Base-by-base conservation (phyloP, 2,797 vertebrate species). In the Dendrocincla fuliginosa region DNA sequence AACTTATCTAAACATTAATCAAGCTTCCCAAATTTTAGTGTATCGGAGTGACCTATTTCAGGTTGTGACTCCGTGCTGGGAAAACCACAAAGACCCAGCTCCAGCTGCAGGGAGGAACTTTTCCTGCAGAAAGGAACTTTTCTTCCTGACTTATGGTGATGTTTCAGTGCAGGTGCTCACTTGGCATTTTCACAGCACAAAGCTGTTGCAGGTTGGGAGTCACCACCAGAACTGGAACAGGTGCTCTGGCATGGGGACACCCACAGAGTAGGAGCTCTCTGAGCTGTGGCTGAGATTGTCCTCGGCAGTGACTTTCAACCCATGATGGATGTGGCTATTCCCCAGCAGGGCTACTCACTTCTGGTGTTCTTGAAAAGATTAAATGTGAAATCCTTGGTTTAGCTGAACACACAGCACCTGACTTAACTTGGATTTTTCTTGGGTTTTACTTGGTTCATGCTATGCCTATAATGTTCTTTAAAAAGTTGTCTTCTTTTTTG, bases 161-260 rank as follows among this genome's bases (percentile, higher is more conserved):
- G 13, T 44, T 85, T 76, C 1, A 1, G 63, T 56, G 59, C 39
- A n/a, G 61, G 24, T 78, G 37, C 49, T 89, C 65, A 50, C 35
- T 33, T 61, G 52, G 46, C 14, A 27, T 17, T 50, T 89, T 65
- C 64, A 49, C 6, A 3, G n/a, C 44, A 52, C 37, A n/a, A 41
- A 71, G 39, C 7, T 39, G 33, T 35, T 42, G 70, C 57, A 39
- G 61, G 13, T 1, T 64, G 44, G 77, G 37, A 60, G 32, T 46
- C 35, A 32, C 32, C 47, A 61, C 42, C 53, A 50, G 33, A 71
- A 53, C 30, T 59, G 83, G 56, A 64, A 30, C 0, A 4, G 28
- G 30, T 6, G 1, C 10, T 39, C 7, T 1, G 20, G 30, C 0
- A 0, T 46, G n/a, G 49, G 27, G 44, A 70, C 52, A 47, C 24